Evolutionary conservation across 2,888 invertebrate genomes (phyloP).

Genomic region (Cremastinae sp.): DNA sequence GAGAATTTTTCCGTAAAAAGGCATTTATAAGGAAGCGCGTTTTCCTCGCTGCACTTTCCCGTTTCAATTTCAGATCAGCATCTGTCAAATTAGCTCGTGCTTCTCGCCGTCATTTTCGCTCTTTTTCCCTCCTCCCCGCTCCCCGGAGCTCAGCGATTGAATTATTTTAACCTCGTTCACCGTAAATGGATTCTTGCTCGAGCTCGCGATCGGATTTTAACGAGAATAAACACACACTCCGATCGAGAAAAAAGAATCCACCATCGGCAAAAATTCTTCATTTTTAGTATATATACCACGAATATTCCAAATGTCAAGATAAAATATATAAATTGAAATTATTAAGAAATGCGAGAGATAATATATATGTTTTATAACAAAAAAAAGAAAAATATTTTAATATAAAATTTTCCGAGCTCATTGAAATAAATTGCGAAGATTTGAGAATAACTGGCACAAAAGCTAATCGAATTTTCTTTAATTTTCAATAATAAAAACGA

Average conservation of each 20-base stretch:
- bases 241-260: background rate
- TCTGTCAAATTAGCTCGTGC: constrained; percentile 61
- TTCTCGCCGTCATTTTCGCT: background rate
- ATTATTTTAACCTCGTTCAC: constrained; percentile 61
- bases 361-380: too few species aligned
- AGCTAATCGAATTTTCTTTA: background rate
- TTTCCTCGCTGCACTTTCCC: constrained; percentile 59
- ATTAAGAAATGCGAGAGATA: too few species aligned
- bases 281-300: too few species aligned
- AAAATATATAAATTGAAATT: too few species aligned
- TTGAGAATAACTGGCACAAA: background rate
- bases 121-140: background rate
- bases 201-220: constrained; percentile 46
- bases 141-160: constrained; percentile 43
- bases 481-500: constrained; percentile 42
- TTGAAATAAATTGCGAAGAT: constrained; percentile 6
- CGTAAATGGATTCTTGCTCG: constrained; percentile 52
- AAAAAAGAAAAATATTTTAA: background rate
- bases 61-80: constrained; percentile 47
- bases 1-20: constrained; percentile 44
- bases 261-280: background rate
- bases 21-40: constrained; percentile 57
- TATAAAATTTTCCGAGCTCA: too few species aligned
- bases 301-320: too few species aligned
- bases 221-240: background rate